Base-by-base conservation (phyloP, 2,888 invertebrate genomes). In the Hylaea fasciaria region DNA sequence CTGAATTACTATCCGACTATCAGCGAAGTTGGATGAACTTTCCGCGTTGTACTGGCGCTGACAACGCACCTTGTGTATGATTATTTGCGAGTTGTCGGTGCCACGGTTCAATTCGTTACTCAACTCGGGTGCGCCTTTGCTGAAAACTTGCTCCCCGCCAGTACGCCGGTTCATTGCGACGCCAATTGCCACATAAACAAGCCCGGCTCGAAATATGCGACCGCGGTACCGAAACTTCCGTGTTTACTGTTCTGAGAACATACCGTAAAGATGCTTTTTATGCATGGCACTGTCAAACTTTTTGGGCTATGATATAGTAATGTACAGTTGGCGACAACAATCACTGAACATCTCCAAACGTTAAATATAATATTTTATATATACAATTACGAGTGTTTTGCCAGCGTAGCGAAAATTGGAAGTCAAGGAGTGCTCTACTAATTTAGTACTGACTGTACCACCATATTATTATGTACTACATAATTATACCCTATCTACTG, bases 111-210 rank as follows among this genome's bases (percentile, higher is more conserved):
- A 87, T 89, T 90, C 87, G 86, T 85, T 82, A 79, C 82, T 79
- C 76, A 82, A 82, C 81, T 85, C 78, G 73, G 71, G 74, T 76
- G 75, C 78, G 83, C 85, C 83, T 87, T 85, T 86, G 82, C 80
- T 71, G 74, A 59, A 78, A 87, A 87, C 81, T 87, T 85, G 76
- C 76, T 83, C 78, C 67, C 76, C 75, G 73, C 71, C 66, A 79
- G 77, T 80, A 77, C 76, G 76, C 73, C 77, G 78, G 86, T 84
- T 86, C 86, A 85, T 86, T 83, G 84, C 82, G 79, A 82, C 80
- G 80, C 83, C 88, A 85, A 89, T 88, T 89, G 87, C 85, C 83
- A 84, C 83, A 87, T 86, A 90, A 90, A 88, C 86, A 87, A 89
- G 84, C 78, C 82, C 76, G 74, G 69, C 78, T 76, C 78, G 66